Conservation (phyloP, 2,888 invertebrate genomes). For the Cheilosia impressa region DNA sequence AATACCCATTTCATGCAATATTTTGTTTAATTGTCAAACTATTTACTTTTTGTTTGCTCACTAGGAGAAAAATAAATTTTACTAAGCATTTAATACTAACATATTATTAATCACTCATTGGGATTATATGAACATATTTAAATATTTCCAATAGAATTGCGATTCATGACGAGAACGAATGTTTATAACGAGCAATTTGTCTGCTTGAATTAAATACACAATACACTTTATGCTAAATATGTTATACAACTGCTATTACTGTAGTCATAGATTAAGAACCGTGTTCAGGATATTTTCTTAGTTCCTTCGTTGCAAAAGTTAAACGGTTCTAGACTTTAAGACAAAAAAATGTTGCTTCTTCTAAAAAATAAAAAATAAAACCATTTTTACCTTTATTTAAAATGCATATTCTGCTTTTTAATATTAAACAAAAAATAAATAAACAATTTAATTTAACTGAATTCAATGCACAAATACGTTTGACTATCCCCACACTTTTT, state of each 20-base stretch:
- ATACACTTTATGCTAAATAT: slow-evolving; percentile 36
- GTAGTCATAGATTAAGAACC: slow-evolving; percentile 10
- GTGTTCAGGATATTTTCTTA: slow-evolving; percentile 4
- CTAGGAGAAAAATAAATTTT: slow-evolving; percentile 36
- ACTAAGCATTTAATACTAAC: slow-evolving; percentile 34
- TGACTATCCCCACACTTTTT: neutral
- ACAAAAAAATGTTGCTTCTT: slow-evolving; percentile 41
- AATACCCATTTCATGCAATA: slow-evolving; percentile 10
- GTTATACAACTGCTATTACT: slow-evolving; percentile 31
- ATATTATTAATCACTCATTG: slow-evolving; percentile 40
- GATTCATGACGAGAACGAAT: slow-evolving; percentile 25
- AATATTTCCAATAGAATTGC: slow-evolving; percentile 20
- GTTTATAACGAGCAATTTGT: slow-evolving; percentile 34
- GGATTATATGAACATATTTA: slow-evolving; percentile 30
- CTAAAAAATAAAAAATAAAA: slow-evolving; percentile 17
- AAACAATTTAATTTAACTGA: slow-evolving; percentile 1
- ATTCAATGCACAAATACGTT: slow-evolving; percentile 35
- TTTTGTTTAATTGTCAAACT: slow-evolving; percentile 1
- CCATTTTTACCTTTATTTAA: slow-evolving; percentile 1
- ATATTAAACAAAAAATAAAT: slow-evolving; percentile 5
- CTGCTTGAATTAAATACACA: slow-evolving; percentile 16
- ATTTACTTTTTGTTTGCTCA: slow-evolving; percentile 23
- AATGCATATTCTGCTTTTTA: slow-evolving; percentile 53
- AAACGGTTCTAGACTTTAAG: slow-evolving; percentile 25
- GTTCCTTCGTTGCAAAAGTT: slow-evolving; percentile 33